phyloP scores from a whole-genome alignment of 1,140 invertebrate genomes.

The Drosophila paulistorum region DNA sequence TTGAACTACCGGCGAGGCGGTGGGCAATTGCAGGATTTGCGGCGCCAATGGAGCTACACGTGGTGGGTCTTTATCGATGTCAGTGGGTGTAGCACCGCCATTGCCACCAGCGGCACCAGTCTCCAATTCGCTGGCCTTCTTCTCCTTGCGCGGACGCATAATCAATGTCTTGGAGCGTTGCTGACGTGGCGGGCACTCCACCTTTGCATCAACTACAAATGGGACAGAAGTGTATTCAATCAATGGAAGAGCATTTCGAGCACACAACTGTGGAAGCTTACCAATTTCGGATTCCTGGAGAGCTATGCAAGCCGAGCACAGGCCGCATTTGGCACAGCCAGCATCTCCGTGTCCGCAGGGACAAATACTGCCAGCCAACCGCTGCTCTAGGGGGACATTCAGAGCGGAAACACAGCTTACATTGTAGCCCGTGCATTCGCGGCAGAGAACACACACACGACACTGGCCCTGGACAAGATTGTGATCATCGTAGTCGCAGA shows the following conservation, averaged over 20 bases:
- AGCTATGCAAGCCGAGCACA: slow-evolving; percentile 91
- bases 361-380: slow-evolving; percentile 95
- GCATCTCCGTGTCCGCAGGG: slow-evolving; percentile 97
- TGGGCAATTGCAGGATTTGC: slow-evolving; percentile 88
- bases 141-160: slow-evolving; percentile 79
- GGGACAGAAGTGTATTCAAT: not conserved
- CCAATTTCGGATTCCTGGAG: slow-evolving; percentile 75
- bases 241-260: too few species aligned
- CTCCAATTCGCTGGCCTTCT: slow-evolving; percentile 66
- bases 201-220: slow-evolving; percentile 46
- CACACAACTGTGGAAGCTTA: slow-evolving; percentile 13
- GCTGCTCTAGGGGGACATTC: slow-evolving; percentile 86
- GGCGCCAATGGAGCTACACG: slow-evolving; percentile 89
- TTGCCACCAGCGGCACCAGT: slow-evolving; percentile 65
- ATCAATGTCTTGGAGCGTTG: slow-evolving; percentile 79
- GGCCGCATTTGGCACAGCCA: slow-evolving; percentile 95
- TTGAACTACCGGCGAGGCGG: slow-evolving; percentile 89
- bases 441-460: slow-evolving; percentile 90
- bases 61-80: slow-evolving; percentile 87
- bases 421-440: slow-evolving; percentile 97
- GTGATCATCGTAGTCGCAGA: slow-evolving; percentile 82
- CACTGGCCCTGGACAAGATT: slow-evolving; percentile 80
- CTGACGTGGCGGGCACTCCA: slow-evolving; percentile 69
- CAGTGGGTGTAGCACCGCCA: slow-evolving; percentile 83
- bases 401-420: slow-evolving; percentile 92